A percentile compares a stretch with the other conserved stretches of the same genome.
Evolutionary conservation across 2,113 vertebrate species (phyloP).

Genomic region (Gopherus flavomarginatus): DNA sequence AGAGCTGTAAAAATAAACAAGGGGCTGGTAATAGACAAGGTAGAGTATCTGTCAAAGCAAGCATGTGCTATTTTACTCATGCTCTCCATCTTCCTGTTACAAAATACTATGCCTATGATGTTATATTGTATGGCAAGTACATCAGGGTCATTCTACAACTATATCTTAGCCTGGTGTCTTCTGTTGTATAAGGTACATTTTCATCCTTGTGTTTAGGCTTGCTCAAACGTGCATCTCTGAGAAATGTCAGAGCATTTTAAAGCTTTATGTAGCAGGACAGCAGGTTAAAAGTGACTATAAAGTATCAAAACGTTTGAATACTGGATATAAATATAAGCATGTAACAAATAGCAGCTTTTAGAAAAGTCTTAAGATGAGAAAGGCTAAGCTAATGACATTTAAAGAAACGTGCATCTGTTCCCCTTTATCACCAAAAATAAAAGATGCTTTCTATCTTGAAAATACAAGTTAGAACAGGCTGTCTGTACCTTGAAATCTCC

Average conservation of each 20-base stretch:
- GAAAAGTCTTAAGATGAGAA: slow-evolving; percentile 12
- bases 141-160: background rate
- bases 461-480: background rate
- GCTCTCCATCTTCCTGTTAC: background rate
- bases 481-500: background rate
- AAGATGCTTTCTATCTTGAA: background rate
- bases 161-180: background rate
- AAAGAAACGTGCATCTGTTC: background rate
- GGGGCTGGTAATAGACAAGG: background rate
- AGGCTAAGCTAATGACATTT: background rate
- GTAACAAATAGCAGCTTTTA: background rate
- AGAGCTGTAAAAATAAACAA: background rate
- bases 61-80: background rate
- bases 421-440: background rate
- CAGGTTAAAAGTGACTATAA: background rate
- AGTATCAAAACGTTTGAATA: background rate
- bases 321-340: background rate
- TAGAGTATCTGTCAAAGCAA: background rate
- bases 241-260: background rate
- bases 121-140: background rate
- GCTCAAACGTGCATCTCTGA: background rate
- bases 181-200: background rate
- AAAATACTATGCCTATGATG: background rate
- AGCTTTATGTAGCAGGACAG: background rate
- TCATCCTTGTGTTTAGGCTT: background rate